Base-by-base conservation (phyloP, 2,888 invertebrate species). In the Tanypteryx hageni region DNA sequence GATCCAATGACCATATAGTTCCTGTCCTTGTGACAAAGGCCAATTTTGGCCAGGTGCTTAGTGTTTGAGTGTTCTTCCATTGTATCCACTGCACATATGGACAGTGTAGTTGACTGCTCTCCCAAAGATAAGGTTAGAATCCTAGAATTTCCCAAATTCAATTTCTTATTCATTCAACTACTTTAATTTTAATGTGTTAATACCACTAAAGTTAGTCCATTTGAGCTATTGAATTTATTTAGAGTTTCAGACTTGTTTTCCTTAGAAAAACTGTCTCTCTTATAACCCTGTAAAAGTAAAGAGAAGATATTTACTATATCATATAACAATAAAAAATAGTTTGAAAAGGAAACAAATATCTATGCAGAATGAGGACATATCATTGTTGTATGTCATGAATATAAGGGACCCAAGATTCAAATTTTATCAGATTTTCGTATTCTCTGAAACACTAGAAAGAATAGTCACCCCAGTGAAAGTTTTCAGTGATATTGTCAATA, bases 311-410 rank as follows among this genome's bases (percentile, higher is more conserved):
- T 44, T 44, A 44, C 86, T 61, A 16, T 27, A 68, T 68, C 31
- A 44, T 44, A n/a, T 9, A 64, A n/a, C n/a, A 68, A 89, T 68
- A 68, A 44, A 16, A 27, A 44, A 83, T 83, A 44, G 31, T 44
- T 13, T 31, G 27, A 18, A 76, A 76, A 76, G 22, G 11, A 76
- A 27, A 27, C 16, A 64, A 44, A 68, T 9, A 68, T 64, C 13
- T 44, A 89, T 31, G 61, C 44, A 44, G 64, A 89, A 31, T 89
- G 18, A 68, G 89, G 89, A 64, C 68, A 68, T 89, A 89, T 68
- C 89, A 89, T 68, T 44, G 61, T n/a, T 22, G 59, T 68, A 89
- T 89, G 89, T 89, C 89, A 31, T 68, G 44, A 44, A 68, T 89
- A 16, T 16, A 89, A 89, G 89, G 89, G 89, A 89, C 89, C 89